These are phyloP conservation scores for Phalangium opilio DNA, from an alignment of 2,888 invertebrate genomes.

Conservation along the genomic window DNA sequence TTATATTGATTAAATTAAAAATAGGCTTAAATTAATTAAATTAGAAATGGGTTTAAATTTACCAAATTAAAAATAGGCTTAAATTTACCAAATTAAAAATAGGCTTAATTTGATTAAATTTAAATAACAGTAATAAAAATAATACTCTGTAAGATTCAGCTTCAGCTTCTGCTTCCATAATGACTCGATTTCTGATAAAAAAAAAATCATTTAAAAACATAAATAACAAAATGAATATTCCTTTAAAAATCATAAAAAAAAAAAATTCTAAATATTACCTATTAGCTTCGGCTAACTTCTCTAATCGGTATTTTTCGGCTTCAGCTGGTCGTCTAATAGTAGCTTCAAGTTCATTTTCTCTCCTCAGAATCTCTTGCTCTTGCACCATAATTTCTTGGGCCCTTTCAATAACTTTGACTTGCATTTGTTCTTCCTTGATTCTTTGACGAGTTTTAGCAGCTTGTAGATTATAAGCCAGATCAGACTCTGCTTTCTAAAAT, in stretches of 20 bases:
- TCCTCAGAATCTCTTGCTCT: constrained; percentile 85
- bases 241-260: too few relatives aligned
- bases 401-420: constrained; percentile 62
- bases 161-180: constrained; percentile 92
- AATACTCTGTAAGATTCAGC: constrained; percentile 65
- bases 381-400: constrained; percentile 87
- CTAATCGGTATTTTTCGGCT: constrained; percentile 77
- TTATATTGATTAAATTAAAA: neutral
- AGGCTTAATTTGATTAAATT: constrained; percentile 1
- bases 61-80: too few relatives aligned
- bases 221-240: constrained; percentile 6
- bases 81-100: neutral
- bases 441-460: constrained; percentile 90
- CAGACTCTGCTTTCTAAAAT: constrained; percentile 64
- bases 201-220: too few relatives aligned
- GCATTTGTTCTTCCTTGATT: constrained; percentile 95
- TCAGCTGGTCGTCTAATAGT: constrained; percentile 86
- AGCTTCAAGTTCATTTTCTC: constrained; percentile 82
- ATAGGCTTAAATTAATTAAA: neutral
- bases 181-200: constrained; percentile 47
- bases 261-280: too few relatives aligned
- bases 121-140: neutral
- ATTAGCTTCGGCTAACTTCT: constrained; percentile 88
- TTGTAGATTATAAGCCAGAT: constrained; percentile 81
- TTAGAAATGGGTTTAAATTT: too few relatives aligned